phyloP scores from a whole-genome alignment of 2,888 invertebrate genomes.

The Hedya salicella region DNA sequence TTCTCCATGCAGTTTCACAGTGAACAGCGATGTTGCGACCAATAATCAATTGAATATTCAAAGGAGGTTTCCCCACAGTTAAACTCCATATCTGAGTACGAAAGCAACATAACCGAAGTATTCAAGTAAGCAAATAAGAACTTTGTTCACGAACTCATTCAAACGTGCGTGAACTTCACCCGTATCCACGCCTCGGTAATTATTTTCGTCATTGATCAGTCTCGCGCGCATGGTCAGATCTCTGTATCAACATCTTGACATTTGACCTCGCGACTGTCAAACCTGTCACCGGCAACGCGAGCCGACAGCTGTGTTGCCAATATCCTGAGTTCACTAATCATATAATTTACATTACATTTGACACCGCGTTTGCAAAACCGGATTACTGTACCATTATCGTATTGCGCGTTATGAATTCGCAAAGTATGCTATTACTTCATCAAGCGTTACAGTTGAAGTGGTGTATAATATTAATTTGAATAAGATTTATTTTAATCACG shows the following conservation, averaged over 20 bases:
- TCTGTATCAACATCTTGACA: slow-evolving; percentile 25
- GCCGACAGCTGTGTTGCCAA: slow-evolving; percentile 23
- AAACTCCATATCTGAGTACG: background rate
- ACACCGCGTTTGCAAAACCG: slow-evolving; percentile 17
- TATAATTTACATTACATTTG: slow-evolving; percentile 28
- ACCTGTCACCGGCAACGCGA: slow-evolving; percentile 17
- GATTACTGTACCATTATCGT: background rate
- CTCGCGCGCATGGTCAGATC: slow-evolving; percentile 8
- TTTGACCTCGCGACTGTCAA: slow-evolving; percentile 22
- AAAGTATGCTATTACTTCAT: no score
- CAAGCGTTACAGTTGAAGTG: no score
- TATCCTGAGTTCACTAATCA: slow-evolving; percentile 27
- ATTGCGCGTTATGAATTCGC: background rate
- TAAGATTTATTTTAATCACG: no score
- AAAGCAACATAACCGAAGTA: background rate
- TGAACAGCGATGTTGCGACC: no score
- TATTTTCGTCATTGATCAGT: slow-evolving; percentile 20
- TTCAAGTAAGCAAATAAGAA: no score
- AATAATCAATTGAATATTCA: background rate
- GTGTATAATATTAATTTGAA: no score
- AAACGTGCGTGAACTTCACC: background rate
- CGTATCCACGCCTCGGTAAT: slow-evolving; percentile 1
- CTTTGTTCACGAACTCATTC: background rate
- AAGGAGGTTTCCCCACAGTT: background rate
- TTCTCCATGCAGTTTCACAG: no score